Percentiles rank a stretch among this genome's conserved stretches.
Conservation (phyloP, 2,113 vertebrate genomes). For the Gymnogyps californianus region DNA sequence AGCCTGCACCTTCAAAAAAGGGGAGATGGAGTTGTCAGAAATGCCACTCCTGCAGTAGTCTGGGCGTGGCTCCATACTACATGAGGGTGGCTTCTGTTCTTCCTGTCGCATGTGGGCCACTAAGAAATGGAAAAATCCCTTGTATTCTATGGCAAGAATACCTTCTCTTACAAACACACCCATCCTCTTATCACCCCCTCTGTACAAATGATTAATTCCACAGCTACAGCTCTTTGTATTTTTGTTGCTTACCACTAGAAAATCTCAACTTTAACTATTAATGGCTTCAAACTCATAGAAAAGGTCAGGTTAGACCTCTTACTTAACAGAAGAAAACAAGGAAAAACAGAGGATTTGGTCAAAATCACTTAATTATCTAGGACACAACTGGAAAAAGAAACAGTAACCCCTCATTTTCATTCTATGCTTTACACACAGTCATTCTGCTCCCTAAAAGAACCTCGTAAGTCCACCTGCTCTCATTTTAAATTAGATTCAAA, state of each 20-base stretch:
- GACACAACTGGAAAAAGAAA: background rate
- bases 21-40: background rate
- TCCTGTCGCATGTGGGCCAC: fast-evolving
- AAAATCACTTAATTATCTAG: background rate
- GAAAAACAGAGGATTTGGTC: background rate
- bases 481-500: background rate
- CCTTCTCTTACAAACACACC: background rate
- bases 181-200: background rate
- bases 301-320: background rate
- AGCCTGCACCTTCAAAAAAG: background rate
- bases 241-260: background rate
- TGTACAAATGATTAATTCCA: background rate
- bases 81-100: background rate
- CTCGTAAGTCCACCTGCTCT: background rate
- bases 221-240: background rate
- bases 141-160: background rate
- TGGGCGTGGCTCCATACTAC: background rate
- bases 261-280: background rate
- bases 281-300: background rate
- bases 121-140: background rate
- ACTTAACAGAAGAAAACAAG: background rate
- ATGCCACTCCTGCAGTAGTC: background rate
- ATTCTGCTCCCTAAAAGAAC: background rate
- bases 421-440: background rate
- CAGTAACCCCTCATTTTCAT: background rate